Percentiles rank a stretch among this genome's conserved stretches.
Evolutionary conservation across 2,113 vertebrate species (phyloP).

Genomic region (Rattus rattus): DNA sequence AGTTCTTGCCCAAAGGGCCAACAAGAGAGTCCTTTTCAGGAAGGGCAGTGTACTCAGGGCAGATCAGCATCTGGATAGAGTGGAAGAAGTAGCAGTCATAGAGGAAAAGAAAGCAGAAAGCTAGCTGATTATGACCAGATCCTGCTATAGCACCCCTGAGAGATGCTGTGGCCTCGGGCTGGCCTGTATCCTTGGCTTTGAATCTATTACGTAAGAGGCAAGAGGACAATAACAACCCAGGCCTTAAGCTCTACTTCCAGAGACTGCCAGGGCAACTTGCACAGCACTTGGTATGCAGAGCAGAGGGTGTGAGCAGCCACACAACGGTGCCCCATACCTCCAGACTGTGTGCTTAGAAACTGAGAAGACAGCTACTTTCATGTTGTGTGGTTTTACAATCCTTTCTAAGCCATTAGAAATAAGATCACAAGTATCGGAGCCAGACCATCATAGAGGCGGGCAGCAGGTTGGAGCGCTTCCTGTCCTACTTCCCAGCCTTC

Average conservation of each 20-base stretch:
- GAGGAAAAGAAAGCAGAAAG: background rate
- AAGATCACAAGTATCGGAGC: background rate
- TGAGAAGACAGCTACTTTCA: background rate
- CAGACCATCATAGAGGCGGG: rapidly evolving
- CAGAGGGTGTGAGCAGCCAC: background rate
- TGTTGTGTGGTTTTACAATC: background rate
- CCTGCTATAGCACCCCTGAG: background rate
- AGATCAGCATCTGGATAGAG: background rate
- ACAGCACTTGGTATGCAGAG: background rate
- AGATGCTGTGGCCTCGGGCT: background rate
- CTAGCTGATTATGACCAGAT: background rate
- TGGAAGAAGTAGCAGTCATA: background rate
- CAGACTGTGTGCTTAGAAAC: background rate
- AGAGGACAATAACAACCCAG: background rate
- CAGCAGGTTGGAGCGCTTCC: rapidly evolving
- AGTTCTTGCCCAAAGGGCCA: conserved; percentile 9
- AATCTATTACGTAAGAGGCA: background rate
- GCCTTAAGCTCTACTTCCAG: background rate
- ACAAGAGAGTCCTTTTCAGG: background rate
- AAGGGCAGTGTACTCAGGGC: background rate
- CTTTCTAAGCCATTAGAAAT: background rate
- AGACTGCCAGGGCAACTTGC: background rate
- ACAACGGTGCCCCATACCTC: background rate
- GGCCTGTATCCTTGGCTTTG: background rate
- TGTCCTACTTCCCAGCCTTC: background rate